These are phyloP conservation scores for Anagyrus pseudococci DNA, from an alignment of 2,888 invertebrate genomes.

Conservation along the genomic window DNA sequence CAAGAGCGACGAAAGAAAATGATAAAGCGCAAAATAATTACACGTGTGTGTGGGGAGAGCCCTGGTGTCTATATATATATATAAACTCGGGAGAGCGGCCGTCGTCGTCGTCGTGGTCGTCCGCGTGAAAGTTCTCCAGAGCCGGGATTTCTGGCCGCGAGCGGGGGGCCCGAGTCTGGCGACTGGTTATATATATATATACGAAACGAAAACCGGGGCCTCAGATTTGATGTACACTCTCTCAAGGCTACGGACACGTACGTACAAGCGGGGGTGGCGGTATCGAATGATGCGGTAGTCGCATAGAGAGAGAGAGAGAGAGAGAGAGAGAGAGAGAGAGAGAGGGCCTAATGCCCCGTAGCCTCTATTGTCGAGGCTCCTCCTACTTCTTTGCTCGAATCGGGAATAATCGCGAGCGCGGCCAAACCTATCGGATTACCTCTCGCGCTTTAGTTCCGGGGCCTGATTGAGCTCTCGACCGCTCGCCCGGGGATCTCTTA, in stretches of 20 bases:
- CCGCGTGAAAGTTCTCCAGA: slow-evolving; percentile 25
- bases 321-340: too few species aligned
- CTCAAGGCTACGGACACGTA: not conserved
- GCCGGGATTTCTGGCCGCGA: not conserved
- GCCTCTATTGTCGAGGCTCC: slow-evolving; percentile 10
- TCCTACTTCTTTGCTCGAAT: slow-evolving; percentile 51
- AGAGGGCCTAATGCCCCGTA: too few species aligned
- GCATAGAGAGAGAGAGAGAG: too few species aligned
- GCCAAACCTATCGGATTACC: slow-evolving; percentile 53
- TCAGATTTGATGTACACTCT: too few species aligned
- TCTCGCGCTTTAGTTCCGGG: slow-evolving; percentile 35
- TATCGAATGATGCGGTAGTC: not conserved
- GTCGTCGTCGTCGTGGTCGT: not conserved
- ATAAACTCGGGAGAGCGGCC: too few species aligned
- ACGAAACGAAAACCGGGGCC: not conserved
- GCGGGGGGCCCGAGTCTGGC: not conserved
- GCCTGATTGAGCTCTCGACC: slow-evolving; percentile 26
- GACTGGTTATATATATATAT: not conserved
- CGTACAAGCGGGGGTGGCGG: not conserved
- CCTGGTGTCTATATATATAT: not conserved
- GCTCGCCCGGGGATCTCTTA: too few species aligned
- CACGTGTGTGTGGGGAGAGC: not conserved
- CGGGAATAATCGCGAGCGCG: slow-evolving; percentile 25
- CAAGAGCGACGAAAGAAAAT: slow-evolving; percentile 13
- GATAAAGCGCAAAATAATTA: slow-evolving; percentile 31